Percentiles rank a stretch among this genome's conserved stretches.
phyloP scores from a whole-genome alignment of 2,888 invertebrate species.

The Listrodromus nycthemerus region DNA sequence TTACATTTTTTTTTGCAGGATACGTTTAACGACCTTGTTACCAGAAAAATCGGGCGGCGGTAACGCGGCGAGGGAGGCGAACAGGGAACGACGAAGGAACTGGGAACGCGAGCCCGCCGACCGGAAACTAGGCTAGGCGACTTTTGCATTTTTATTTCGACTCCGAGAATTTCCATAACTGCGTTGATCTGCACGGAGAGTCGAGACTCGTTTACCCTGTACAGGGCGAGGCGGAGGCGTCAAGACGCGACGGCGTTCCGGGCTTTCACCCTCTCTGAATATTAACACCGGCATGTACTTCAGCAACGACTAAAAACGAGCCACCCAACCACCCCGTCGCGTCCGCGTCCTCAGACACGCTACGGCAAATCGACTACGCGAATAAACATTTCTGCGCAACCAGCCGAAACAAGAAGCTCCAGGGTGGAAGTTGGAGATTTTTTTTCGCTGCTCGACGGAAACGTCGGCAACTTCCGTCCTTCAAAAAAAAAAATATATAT shows the following conservation, averaged over 20 bases:
- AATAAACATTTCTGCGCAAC: constrained; percentile 5
- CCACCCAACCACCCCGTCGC: no score
- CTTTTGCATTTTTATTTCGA: constrained; percentile 15
- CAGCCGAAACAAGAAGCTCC: not conserved
- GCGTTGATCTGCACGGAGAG: not conserved
- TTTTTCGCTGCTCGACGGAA: not conserved
- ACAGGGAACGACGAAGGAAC: not conserved
- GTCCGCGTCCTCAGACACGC: constrained; percentile 14
- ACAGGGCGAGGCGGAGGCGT: constrained; percentile 10
- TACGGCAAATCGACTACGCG: not conserved
- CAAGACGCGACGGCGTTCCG: constrained; percentile 9
- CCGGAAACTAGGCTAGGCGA: constrained; percentile 14
- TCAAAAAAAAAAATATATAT: not conserved
- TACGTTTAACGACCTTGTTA: constrained; percentile 18
- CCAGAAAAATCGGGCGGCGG: not conserved
- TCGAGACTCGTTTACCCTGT: not conserved
- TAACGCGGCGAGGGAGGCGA: not conserved
- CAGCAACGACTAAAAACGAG: constrained; percentile 7
- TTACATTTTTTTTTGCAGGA: no score
- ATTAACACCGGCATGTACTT: constrained; percentile 22
- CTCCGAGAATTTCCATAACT: not conserved
- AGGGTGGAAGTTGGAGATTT: not conserved
- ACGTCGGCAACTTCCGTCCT: not conserved
- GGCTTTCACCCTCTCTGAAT: constrained; percentile 14
- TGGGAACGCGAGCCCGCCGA: not conserved